Base-by-base conservation (phyloP, 2,113 vertebrate genomes). In the Dasyprocta punctata region DNA sequence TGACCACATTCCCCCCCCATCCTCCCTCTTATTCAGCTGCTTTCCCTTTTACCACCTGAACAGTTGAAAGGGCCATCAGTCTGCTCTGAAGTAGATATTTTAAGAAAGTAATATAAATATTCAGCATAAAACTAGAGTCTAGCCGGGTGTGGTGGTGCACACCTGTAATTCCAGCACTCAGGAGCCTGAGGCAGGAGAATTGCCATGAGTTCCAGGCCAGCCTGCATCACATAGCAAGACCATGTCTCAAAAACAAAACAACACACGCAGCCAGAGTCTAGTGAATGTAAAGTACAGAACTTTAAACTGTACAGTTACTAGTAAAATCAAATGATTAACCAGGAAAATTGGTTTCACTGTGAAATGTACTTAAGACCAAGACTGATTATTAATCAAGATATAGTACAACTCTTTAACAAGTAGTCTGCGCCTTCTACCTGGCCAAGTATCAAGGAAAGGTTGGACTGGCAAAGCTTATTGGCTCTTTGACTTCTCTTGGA, bases 41-140 rank as follows among this genome's bases (percentile, higher is more conserved):
- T 81, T 95, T 56, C 38, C 10, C 19, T 58, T 33, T 77, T 60
- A 20, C 24, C 67, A 67, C 60, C 33, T 80, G 54, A 60, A 47
- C 38, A 69, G 6, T 58, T 84, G 33, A 92, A 69, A 44, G n/a
- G 44, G 47, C 52, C 52, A 80, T 56, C 60, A 30, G 52, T 26
- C 44, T 91, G 44, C 36, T 41, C 86, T 80, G 26, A 91, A 78
- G 36, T 44, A 54, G 73, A 6, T 78, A 56, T 92, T 90, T 69
- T 86, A 73, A 94, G 65, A 94, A 82, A 81, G 81, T 81, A 49
- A 60, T 94, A 67, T 92, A 89, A 86, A 65, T 47, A 52, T 54
- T n/a, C n/a, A n/a, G n/a, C 28, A 54, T 65, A 95, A 88, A 83
- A 84, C n/a, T 54, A 86, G 80, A 54, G n/a, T 36, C 41, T 88